Base-by-base conservation (phyloP, 2,113 vertebrate genomes). In the Rhodinocichla rosea region DNA sequence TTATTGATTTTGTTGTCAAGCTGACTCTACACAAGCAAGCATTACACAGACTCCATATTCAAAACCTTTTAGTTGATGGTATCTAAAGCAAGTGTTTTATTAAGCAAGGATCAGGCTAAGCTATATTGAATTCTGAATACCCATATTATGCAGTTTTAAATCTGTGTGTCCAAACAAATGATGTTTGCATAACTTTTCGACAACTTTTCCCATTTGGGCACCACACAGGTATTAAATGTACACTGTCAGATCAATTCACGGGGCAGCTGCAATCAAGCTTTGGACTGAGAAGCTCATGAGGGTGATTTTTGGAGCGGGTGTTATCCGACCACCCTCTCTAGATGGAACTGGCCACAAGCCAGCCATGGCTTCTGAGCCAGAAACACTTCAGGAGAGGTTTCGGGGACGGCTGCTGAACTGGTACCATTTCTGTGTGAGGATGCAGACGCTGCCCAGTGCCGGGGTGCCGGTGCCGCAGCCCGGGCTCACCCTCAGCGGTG, bases 1-100 rank as follows among this genome's bases (percentile, higher is more conserved):
- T 45, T 73, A 95, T 88, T 35, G 87, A 94, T 92, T 83, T 67
- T 50, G 37, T 45, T 83, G 95, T 90, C 94, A 57, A 45, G 82
- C 81, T 42, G 80, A 87, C 84, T 77, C 55, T n/a, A 75, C 37
- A 71, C 13, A 62, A 75, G 50, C 74, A 23, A 86, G 92, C 45
- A 3, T 40, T 44, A 56, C 64, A 62, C 0, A 9, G 65, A 3
- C 33, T 49, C 37, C 1, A 13, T 23, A 23, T 65, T 45, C 77
- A 69, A 87, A 83, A 19, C 60, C 67, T 74, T 65, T 82, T 28
- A 65, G 90, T 15, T 78, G 68, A 69, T 6, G 57, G 85, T 37
- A 30, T 45, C 71, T 86, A 47, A 63, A 88, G 77, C n/a, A 49
- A 82, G 55, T 14, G 60, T 63, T 91, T 84, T 70, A 85, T 92